These are phyloP conservation scores for Hylia prasina DNA, from an alignment of 2,113 vertebrate genomes.

Conservation along the genomic window DNA sequence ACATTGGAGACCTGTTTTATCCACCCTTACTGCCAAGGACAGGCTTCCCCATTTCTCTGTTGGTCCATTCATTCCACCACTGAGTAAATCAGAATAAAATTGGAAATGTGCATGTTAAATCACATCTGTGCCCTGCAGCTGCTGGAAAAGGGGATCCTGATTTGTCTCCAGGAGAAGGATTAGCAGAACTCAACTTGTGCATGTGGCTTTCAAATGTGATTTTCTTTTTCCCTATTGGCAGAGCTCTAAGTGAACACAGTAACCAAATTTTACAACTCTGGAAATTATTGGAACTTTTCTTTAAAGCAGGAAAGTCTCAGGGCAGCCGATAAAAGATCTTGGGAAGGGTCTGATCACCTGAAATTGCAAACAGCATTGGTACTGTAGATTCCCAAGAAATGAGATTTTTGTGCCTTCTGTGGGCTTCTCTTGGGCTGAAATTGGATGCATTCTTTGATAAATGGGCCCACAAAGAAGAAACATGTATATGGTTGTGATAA, in stretches of 20 bases:
- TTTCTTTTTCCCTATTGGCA: background rate
- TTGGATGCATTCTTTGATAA: slow-evolving; percentile 53
- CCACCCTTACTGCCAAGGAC: background rate
- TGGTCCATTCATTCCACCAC: background rate
- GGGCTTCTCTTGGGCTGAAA: slow-evolving; percentile 42
- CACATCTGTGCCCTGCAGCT: background rate
- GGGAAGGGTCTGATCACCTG: background rate
- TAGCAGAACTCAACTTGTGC: background rate
- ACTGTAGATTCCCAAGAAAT: slow-evolving; percentile 36
- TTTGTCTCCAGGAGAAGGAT: background rate
- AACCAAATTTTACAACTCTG: background rate
- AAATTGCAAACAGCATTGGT: background rate
- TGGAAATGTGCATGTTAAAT: background rate
- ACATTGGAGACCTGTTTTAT: background rate
- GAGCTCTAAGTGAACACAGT: background rate
- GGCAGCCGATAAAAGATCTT: background rate
- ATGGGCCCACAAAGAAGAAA: slow-evolving; percentile 46
- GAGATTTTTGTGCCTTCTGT: slow-evolving; percentile 16
- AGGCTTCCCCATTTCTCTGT: background rate
- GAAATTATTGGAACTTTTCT: background rate
- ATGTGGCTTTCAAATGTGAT: background rate
- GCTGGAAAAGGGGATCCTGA: background rate
- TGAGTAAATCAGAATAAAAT: background rate
- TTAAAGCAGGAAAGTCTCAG: background rate
- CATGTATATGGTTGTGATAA: slow-evolving; percentile 48